Percentiles rank a stretch among this genome's conserved stretches.
Evolutionary conservation across 2,797 vertebrate species (phyloP).

Genomic region (Lateolabrax maculatus): DNA sequence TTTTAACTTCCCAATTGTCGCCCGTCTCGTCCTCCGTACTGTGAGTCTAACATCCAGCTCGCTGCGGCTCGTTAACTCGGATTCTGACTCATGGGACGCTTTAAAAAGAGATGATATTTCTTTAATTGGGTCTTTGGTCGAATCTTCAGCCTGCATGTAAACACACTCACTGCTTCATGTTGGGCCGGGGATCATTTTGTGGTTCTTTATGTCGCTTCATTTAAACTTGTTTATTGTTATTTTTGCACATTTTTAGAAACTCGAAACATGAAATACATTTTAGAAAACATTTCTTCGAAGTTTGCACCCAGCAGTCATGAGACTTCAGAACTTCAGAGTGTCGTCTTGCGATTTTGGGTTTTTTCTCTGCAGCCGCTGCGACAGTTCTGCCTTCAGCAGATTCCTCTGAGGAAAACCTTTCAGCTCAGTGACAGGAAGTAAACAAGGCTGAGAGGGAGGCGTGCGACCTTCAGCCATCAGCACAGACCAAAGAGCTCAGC

Average conservation of each 20-base stretch:
- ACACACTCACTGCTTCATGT: neutral
- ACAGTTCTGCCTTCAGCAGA: constrained; percentile 1
- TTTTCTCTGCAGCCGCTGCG: neutral
- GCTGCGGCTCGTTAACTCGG: neutral
- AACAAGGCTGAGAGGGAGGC: constrained; percentile 21
- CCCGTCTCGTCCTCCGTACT: too few relatives aligned
- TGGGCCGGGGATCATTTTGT: neutral
- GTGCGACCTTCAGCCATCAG: constrained; percentile 30
- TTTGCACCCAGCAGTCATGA: neutral
- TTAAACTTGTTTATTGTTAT: neutral
- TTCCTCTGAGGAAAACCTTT: constrained; percentile 30
- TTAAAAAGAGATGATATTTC: neutral
- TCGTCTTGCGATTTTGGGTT: neutral
- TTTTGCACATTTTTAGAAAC: neutral
- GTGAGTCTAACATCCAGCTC: neutral
- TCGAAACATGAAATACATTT: neutral
- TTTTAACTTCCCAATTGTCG: neutral
- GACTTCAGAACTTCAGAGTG: neutral
- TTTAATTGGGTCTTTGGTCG: neutral
- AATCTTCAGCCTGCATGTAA: neutral
- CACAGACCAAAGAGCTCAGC: constrained; percentile 4
- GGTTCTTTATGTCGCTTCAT: neutral
- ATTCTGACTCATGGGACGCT: neutral
- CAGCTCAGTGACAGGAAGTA: constrained; percentile 36
- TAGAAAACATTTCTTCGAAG: neutral